phyloP scores from a whole-genome alignment of 2,113 vertebrate genomes.

The Macrotus californicus region DNA sequence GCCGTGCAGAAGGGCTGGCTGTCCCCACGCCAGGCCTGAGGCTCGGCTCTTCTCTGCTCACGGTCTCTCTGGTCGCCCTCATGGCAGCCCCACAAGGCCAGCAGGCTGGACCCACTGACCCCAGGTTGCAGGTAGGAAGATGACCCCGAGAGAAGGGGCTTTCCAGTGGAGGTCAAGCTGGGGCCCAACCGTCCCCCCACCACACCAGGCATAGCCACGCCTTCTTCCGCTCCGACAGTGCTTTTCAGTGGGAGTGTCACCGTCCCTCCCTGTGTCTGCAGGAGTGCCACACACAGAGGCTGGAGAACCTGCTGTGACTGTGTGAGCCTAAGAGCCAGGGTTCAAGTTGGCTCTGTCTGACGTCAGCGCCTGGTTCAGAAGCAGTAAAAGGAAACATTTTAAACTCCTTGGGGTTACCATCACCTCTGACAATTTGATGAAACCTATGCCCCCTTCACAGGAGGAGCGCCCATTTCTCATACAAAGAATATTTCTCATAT shows the following conservation, averaged over 20 bases:
- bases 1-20: accelerated
- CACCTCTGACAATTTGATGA: not conserved
- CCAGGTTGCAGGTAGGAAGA: not conserved
- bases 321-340: accelerated
- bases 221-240: accelerated
- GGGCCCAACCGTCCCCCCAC: no score
- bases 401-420: no score
- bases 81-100: not conserved
- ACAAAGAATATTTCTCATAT: not conserved
- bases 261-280: accelerated
- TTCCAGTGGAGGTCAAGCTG: not conserved
- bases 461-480: accelerated
- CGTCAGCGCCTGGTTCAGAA: not conserved
- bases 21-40: not conserved
- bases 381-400: not conserved
- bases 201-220: accelerated
- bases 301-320: accelerated
- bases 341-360: not conserved
- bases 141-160: not conserved
- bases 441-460: accelerated
- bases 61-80: not conserved
- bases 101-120: not conserved
- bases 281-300: accelerated
- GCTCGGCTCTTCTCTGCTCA: accelerated
- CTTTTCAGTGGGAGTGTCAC: accelerated